Conservation (phyloP, 2,888 invertebrate species). For the Alviniconcha strummeri region DNA sequence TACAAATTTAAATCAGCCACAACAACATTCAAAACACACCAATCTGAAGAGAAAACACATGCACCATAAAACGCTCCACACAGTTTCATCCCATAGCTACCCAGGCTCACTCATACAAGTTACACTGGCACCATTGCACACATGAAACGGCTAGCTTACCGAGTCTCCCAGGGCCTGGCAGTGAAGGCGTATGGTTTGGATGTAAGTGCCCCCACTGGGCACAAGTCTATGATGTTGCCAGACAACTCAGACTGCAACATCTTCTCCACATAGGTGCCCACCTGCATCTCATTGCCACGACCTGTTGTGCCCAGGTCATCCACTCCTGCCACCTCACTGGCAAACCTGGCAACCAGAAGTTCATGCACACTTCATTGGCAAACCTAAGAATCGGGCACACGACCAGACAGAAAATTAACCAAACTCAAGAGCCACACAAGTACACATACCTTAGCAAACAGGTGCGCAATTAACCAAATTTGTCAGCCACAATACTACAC, state of each 20-base stretch:
- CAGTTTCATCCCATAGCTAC: no score
- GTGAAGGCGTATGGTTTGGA: constrained; percentile 93
- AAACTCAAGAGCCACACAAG: no score
- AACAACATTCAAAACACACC: not conserved
- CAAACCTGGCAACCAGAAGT: constrained; percentile 79
- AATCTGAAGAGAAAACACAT: no score
- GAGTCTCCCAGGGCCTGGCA: constrained; percentile 98
- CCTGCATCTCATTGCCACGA: constrained; percentile 88
- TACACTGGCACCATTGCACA: no score
- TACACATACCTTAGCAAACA: no score
- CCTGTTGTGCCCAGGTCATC: constrained; percentile 89
- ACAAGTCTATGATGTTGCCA: constrained; percentile 98
- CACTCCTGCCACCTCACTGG: constrained; percentile 98
- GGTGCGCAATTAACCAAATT: no score
- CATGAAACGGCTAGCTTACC: constrained; percentile 71
- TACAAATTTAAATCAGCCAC: not conserved
- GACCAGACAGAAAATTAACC: no score
- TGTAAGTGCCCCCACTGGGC: constrained; percentile 98
- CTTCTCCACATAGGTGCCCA: constrained; percentile 99
- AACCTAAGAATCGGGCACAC: no score
- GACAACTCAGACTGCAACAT: constrained; percentile 97
- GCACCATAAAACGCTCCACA: no score
- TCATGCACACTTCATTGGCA: no score
- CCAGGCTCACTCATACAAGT: no score
- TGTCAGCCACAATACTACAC: no score